Conservation (phyloP, 2,113 vertebrate genomes). For the Oncorhynchus gorbuscha region DNA sequence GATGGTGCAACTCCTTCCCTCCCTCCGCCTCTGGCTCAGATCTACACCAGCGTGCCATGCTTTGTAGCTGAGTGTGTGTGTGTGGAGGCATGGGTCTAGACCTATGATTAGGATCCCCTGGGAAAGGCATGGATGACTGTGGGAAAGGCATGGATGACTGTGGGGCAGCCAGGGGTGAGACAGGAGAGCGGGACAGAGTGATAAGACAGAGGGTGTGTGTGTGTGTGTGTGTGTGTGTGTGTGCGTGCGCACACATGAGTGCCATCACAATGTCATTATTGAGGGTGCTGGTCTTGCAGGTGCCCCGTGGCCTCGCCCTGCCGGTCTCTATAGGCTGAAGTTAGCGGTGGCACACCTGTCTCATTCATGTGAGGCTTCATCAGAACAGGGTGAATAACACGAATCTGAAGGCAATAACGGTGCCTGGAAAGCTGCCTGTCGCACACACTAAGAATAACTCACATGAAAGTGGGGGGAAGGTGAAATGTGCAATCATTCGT, state of each 20-base stretch:
- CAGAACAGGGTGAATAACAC: slow-evolving; percentile 56
- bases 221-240: neutral
- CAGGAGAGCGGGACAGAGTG: neutral
- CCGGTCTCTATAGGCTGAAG: slow-evolving; percentile 57
- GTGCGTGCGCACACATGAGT: neutral
- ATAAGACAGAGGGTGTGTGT: neutral
- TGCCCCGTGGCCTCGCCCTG: slow-evolving; percentile 68
- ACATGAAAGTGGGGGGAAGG: neutral
- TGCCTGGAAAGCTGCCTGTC: slow-evolving; percentile 54
- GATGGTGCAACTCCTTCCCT: slow-evolving; percentile 4
- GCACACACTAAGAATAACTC: neutral
- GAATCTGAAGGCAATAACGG: slow-evolving; percentile 73
- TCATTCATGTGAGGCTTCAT: too few species aligned
- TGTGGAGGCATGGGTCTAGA: neutral
- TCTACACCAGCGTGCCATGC: slow-evolving; percentile 17
- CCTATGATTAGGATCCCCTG: neutral
- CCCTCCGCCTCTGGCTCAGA: slow-evolving; percentile 21
- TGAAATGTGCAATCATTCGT: neutral
- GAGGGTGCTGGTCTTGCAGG: slow-evolving; percentile 69
- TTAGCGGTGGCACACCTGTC: neutral
- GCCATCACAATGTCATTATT: slow-evolving; percentile 63
- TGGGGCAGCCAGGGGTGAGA: neutral
- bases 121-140: neutral
- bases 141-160: neutral
- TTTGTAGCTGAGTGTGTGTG: neutral